Evolutionary conservation across 2,113 vertebrate genomes (phyloP), one percentile per base, ranked within the genome.

Genomic region (Silurus glanis): DNA sequence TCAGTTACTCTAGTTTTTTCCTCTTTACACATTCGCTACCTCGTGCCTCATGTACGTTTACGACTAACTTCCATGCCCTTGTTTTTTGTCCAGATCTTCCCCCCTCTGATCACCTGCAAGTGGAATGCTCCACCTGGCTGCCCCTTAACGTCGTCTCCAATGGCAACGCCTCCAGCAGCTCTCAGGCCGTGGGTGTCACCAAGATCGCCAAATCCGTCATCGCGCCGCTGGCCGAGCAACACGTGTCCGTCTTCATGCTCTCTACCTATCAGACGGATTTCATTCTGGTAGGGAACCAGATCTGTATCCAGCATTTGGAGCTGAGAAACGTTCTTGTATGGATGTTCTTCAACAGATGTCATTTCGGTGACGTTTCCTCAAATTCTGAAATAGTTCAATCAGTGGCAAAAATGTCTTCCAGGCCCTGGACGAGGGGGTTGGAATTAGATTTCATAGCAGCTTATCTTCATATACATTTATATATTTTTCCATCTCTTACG

Each of bases 201-300:
- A 99, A 98, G 92, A 98, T 99, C 0, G 97, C 98, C 71, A 95
- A 97, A 74, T 99, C 98, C 0, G 98, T 99, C 90, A 99, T 99
- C 1, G 95, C 94, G 0, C 98, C 98, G 0, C 92, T 99, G 91
- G 98, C 98, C 0, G 96, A 98, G 93, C 98, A 99, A 92, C 96
- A 98, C 0, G 98, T 99, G 69, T 99, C 98, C 0, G 97, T 99
- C 85, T 95, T 99, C 87, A 99, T 99, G 98, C 93, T 99, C 80
- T 98, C 97, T 88, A 98, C 97, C 0, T 98, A 98, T 91, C 97
- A 98, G 92, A 98, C 97, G 0, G 97, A 98, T 92, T 98, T 97
- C 87, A 96, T 98, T 92, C 94, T 98, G 96, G 97, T 97, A 91
- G 95, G 93, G 0, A 8, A 37, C 12, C 19, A 23, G 25, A 72